phyloP scores from a whole-genome alignment of 2,797 vertebrate species.

The Epinephelus coioides region DNA sequence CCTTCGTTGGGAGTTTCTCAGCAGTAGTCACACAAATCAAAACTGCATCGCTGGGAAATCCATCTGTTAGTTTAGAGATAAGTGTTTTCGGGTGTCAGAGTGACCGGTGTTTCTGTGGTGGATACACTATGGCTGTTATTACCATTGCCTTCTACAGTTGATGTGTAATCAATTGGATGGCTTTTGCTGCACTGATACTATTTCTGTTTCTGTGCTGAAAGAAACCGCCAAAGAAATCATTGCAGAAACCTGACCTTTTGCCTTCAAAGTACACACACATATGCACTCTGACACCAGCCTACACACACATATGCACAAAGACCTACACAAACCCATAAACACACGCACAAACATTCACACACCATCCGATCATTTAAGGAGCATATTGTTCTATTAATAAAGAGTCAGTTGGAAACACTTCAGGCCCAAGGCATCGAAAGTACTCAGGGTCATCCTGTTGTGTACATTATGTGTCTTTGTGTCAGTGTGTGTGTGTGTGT shows the following conservation, averaged over 20 bases:
- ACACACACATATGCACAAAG: neutral
- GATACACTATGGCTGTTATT: slow-evolving; percentile 1
- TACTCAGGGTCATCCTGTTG: slow-evolving; percentile 44
- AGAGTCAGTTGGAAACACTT: slow-evolving; percentile 55
- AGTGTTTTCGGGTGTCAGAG: slow-evolving; percentile 6
- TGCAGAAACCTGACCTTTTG: slow-evolving; percentile 49
- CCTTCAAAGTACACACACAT: slow-evolving; percentile 11
- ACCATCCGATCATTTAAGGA: slow-evolving; percentile 28
- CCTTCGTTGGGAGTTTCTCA: neutral
- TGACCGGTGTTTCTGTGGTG: slow-evolving; percentile 7
- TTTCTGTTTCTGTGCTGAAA: slow-evolving; percentile 37
- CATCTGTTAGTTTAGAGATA: neutral
- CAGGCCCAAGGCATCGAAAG: slow-evolving; percentile 45
- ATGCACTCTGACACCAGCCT: slow-evolving; percentile 8
- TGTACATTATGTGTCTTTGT: slow-evolving; percentile 13
- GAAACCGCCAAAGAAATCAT: slow-evolving; percentile 43
- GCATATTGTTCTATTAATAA: slow-evolving; percentile 66
- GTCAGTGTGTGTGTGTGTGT: slow-evolving; percentile 19
- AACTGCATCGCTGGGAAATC: neutral
- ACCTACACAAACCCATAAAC: slow-evolving; percentile 9
- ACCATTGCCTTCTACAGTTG: slow-evolving; percentile 30
- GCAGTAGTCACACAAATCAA: neutral
- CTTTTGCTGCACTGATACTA: slow-evolving; percentile 34
- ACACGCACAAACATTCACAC: slow-evolving; percentile 9
- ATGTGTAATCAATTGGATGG: slow-evolving; percentile 31